These are phyloP conservation scores for Scaptomyza montana DNA, from an alignment of 1,140 invertebrate genomes.

Conservation along the genomic window DNA sequence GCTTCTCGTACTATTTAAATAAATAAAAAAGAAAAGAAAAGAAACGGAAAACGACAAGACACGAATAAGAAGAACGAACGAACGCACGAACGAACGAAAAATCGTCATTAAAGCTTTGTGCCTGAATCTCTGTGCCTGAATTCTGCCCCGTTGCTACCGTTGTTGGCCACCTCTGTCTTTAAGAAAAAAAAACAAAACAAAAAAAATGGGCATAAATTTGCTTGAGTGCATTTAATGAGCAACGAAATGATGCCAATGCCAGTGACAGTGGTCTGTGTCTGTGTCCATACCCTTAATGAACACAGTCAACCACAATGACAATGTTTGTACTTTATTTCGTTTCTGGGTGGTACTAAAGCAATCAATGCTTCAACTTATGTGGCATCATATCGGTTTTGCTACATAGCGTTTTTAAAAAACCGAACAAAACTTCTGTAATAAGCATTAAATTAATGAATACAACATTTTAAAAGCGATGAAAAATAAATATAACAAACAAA, in stretches of 20 bases:
- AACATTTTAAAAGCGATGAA: too few relatives aligned
- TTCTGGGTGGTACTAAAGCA: background rate
- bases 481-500: too few relatives aligned
- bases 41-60: background rate
- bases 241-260: constrained; percentile 28
- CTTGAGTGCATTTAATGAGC: constrained; percentile 54
- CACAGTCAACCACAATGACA: constrained; percentile 15
- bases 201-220: constrained; percentile 53
- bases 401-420: too few relatives aligned
- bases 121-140: background rate
- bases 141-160: background rate
- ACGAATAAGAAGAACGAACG: constrained; percentile 7
- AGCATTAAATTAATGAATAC: too few relatives aligned
- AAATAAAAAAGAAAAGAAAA: constrained; percentile 18
- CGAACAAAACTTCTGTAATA: too few relatives aligned
- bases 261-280: background rate
- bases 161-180: background rate
- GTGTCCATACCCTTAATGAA: constrained; percentile 25
- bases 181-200: constrained; percentile 43
- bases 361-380: constrained; percentile 6
- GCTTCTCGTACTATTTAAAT: constrained; percentile 35
- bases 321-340: constrained; percentile 11
- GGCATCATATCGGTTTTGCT: background rate
- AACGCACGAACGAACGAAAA: background rate
- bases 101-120: constrained; percentile 39